A percentile compares a stretch with the other conserved stretches of the same genome.
Evolutionary conservation across 2,888 invertebrate species (phyloP).

Genomic region (Tipula helvola): DNA sequence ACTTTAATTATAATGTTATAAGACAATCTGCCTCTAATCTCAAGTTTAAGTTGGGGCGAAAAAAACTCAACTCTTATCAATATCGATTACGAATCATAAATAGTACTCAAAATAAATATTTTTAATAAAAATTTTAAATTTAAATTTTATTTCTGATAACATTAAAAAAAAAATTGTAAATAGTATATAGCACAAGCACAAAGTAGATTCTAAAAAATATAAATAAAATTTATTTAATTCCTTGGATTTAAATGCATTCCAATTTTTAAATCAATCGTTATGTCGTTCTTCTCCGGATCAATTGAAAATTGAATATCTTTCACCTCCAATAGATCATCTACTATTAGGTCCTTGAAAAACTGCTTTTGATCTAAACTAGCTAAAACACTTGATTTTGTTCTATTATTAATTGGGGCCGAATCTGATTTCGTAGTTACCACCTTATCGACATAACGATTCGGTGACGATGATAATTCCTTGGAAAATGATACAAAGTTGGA

Average conservation of each 20-base stretch:
- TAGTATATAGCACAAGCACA: neutral
- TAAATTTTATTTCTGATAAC: neutral
- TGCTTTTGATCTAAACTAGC: neutral
- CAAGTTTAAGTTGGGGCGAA: too few relatives aligned
- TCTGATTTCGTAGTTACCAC: neutral
- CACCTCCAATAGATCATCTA: neutral
- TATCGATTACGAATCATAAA: neutral
- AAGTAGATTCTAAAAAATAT: neutral
- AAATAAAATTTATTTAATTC: neutral
- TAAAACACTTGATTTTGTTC: neutral
- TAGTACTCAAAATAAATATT: neutral
- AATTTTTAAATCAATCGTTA: slow-evolving; percentile 4
- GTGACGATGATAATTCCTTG: neutral
- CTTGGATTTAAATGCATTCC: neutral
- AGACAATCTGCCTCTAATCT: too few relatives aligned
- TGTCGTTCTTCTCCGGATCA: neutral
- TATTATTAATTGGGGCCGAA: neutral
- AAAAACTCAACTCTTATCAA: too few relatives aligned
- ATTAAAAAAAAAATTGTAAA: neutral
- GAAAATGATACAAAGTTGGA: neutral
- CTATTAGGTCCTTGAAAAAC: neutral
- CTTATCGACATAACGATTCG: neutral
- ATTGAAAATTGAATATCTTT: neutral
- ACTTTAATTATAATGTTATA: too few relatives aligned
- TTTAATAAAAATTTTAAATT: neutral